Conservation (phyloP, 2,113 vertebrate species). For the Seriola dumerili region DNA sequence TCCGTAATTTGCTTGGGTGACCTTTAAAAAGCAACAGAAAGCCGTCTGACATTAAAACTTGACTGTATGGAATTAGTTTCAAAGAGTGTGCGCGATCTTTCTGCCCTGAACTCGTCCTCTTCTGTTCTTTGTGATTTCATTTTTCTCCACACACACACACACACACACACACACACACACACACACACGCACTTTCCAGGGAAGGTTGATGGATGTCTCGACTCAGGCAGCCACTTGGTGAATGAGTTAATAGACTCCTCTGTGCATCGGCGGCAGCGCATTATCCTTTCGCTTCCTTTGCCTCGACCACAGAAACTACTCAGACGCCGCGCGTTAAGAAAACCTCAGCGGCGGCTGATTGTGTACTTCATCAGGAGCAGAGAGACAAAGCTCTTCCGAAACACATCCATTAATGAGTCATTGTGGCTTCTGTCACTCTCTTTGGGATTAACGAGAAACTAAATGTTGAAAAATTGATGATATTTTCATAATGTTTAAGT, state of each 20-base stretch:
- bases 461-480: slow-evolving; percentile 27
- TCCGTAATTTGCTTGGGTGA: slow-evolving; percentile 64
- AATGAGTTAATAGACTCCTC: slow-evolving; percentile 51
- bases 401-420: slow-evolving; percentile 31
- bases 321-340: slow-evolving; percentile 40
- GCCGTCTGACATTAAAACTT: slow-evolving; percentile 65
- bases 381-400: slow-evolving; percentile 1
- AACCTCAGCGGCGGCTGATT: slow-evolving; percentile 21
- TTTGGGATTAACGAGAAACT: background rate
- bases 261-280: slow-evolving; percentile 14
- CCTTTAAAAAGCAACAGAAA: slow-evolving; percentile 70
- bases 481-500: background rate
- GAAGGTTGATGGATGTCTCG: slow-evolving; percentile 51
- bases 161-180: background rate
- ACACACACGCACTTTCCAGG: background rate
- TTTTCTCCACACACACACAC: background rate
- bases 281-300: slow-evolving; percentile 28
- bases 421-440: slow-evolving; percentile 15
- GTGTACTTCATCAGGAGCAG: background rate
- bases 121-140: background rate
- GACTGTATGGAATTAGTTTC: slow-evolving; percentile 52
- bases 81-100: slow-evolving; percentile 29
- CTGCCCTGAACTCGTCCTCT: background rate
- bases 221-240: slow-evolving; percentile 40
- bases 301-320: slow-evolving; percentile 51